Percentiles rank a stretch among this genome's conserved stretches.
Conservation (phyloP, 1,140 invertebrate genomes). For the Drosophila bocqueti region DNA sequence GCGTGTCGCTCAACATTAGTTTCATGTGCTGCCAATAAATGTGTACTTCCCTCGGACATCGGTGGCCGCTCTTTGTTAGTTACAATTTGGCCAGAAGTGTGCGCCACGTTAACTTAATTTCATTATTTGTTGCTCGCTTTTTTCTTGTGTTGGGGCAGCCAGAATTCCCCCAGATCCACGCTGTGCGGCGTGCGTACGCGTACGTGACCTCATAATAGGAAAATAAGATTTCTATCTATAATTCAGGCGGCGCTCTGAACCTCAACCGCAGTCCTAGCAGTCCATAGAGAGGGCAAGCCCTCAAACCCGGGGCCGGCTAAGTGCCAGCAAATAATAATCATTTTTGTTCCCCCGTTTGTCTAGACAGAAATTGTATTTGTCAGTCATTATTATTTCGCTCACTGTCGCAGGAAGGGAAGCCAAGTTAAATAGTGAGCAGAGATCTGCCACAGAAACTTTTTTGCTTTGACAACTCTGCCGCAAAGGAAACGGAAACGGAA, state of each 20-base stretch:
- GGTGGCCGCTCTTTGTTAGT: constrained; percentile 37
- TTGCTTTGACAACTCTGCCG: constrained; percentile 58
- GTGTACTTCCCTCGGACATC: constrained; percentile 58
- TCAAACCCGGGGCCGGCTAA: constrained; percentile 28
- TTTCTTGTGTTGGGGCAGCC: background rate
- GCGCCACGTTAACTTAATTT: constrained; percentile 77
- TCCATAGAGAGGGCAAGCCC: background rate
- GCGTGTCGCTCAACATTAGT: constrained; percentile 72
- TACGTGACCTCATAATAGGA: constrained; percentile 80
- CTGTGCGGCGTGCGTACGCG: constrained; percentile 64
- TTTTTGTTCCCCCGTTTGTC: constrained; percentile 53
- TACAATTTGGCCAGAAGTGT: constrained; percentile 62
- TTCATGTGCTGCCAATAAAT: constrained; percentile 78
- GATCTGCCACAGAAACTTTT: constrained; percentile 53
- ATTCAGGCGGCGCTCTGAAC: constrained; percentile 61
- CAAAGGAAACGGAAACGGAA: constrained; percentile 34
- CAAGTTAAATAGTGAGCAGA: constrained; percentile 46
- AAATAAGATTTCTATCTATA: constrained; percentile 82
- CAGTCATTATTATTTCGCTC: constrained; percentile 64
- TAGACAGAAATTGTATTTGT: constrained; percentile 74
- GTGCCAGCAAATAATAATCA: constrained; percentile 59
- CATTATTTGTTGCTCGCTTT: constrained; percentile 70
- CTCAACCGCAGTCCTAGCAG: background rate
- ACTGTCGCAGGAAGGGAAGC: constrained; percentile 28
- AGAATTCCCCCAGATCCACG: constrained; percentile 8